Conservation (phyloP, 2,113 vertebrate species). For the Polypterus bichir region DNA sequence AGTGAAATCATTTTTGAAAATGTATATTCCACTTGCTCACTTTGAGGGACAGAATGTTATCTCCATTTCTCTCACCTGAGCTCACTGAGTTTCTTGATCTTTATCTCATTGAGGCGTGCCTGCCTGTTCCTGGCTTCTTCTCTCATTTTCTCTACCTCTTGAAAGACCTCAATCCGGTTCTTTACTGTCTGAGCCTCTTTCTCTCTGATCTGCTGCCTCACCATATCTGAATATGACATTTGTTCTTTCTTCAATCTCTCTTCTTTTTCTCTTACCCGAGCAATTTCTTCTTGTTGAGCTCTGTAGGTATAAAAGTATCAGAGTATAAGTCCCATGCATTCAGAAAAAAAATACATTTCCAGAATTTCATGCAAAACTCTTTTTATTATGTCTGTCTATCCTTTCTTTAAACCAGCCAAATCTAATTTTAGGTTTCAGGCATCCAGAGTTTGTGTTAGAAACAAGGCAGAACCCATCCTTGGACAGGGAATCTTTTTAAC, state of each 20-base stretch:
- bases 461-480: too few relatives aligned
- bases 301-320: conserved; percentile 28
- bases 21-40: too few relatives aligned
- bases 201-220: conserved; percentile 63
- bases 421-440: too few relatives aligned
- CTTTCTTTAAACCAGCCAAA: too few relatives aligned
- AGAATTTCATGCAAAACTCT: too few relatives aligned
- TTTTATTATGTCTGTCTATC: too few relatives aligned
- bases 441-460: too few relatives aligned
- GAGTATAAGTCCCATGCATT: too few relatives aligned
- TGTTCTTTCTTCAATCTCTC: conserved; percentile 32
- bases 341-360: too few relatives aligned
- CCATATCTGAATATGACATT: conserved; percentile 28
- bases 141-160: conserved; percentile 45
- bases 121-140: conserved; percentile 49
- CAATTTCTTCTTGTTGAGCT: conserved; percentile 41
- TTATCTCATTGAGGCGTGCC: conserved; percentile 49
- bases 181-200: conserved; percentile 38
- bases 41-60: too few relatives aligned
- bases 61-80: conserved; percentile 47
- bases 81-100: conserved; percentile 65
- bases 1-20: too few relatives aligned
- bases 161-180: conserved; percentile 39
- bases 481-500: too few relatives aligned
- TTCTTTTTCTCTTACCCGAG: conserved; percentile 49